These are phyloP conservation scores for Montipora efflorescens DNA, from an alignment of 64 coral and sea anemone genomes.

Conservation along the genomic window DNA sequence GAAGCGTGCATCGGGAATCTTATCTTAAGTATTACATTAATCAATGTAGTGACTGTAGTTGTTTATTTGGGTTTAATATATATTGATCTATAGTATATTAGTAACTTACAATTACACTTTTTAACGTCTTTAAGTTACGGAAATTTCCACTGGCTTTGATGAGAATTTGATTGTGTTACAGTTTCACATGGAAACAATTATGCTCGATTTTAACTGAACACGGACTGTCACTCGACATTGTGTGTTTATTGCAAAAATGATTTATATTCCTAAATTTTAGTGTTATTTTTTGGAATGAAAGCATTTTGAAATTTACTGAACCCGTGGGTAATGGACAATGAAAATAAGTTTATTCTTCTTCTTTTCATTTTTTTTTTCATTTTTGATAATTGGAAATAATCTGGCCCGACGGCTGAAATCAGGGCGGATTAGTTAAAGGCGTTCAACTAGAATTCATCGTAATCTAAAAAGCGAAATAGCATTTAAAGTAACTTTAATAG, in stretches of 20 bases:
- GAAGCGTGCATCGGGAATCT: neutral
- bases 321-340: neutral
- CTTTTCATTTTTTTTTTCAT: neutral
- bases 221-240: too few species aligned
- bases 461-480: constrained; percentile 17
- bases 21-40: neutral
- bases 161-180: too few species aligned
- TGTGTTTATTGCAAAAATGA: neutral
- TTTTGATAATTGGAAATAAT: neutral
- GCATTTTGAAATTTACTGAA: neutral
- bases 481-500: neutral
- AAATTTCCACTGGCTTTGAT: neutral
- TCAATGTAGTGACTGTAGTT: neutral
- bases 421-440: neutral
- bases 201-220: too few species aligned
- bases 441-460: neutral
- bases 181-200: too few species aligned
- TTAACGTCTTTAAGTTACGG: neutral
- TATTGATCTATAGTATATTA: neutral
- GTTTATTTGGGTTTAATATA: neutral
- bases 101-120: neutral
- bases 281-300: neutral
- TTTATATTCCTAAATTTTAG: neutral
- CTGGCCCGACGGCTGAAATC: neutral
- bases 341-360: neutral